Conservation (phyloP, 2,797 vertebrate genomes). For the Phyllotis vaccarum region DNA sequence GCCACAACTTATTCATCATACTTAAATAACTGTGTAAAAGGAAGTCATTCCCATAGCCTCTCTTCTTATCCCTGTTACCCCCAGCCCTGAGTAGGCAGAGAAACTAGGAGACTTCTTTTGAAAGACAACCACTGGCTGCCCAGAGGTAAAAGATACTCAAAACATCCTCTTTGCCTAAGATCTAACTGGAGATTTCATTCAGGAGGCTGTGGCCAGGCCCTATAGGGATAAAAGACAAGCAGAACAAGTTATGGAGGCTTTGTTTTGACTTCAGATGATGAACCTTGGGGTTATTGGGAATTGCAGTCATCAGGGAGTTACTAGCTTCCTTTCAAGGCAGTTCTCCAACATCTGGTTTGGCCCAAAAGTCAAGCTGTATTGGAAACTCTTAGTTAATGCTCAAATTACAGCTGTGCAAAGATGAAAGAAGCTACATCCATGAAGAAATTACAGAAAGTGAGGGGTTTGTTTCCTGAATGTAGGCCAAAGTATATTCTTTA, state of each 20-base stretch:
- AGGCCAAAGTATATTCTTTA: not conserved
- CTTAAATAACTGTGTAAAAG: slow-evolving; percentile 29
- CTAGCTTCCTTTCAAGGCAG: slow-evolving; percentile 62
- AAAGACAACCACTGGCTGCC: slow-evolving; percentile 54
- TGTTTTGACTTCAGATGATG: slow-evolving; percentile 77
- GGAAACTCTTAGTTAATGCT: slow-evolving; percentile 56
- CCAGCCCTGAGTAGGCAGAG: not conserved
- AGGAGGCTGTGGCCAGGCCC: not conserved
- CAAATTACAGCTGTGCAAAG: slow-evolving; percentile 54
- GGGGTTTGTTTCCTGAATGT: not conserved
- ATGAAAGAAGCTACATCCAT: slow-evolving; percentile 49
- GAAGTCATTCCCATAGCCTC: not conserved
- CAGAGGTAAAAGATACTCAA: slow-evolving; percentile 13
- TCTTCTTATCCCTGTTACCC: not conserved
- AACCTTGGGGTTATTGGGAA: slow-evolving; percentile 67
- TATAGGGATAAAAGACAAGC: slow-evolving; percentile 64
- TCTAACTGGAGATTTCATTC: slow-evolving; percentile 55
- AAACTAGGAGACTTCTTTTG: slow-evolving; percentile 54
- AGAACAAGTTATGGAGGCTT: slow-evolving; percentile 47
- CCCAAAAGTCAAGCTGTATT: slow-evolving; percentile 44
- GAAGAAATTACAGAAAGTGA: slow-evolving; percentile 55
- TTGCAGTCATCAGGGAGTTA: slow-evolving; percentile 63
- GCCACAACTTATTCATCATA: not conserved
- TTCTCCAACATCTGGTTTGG: slow-evolving; percentile 70
- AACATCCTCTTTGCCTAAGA: slow-evolving; percentile 53